phyloP scores from a whole-genome alignment of 2,888 invertebrate genomes.

The Cryptophagus acutangulus region DNA sequence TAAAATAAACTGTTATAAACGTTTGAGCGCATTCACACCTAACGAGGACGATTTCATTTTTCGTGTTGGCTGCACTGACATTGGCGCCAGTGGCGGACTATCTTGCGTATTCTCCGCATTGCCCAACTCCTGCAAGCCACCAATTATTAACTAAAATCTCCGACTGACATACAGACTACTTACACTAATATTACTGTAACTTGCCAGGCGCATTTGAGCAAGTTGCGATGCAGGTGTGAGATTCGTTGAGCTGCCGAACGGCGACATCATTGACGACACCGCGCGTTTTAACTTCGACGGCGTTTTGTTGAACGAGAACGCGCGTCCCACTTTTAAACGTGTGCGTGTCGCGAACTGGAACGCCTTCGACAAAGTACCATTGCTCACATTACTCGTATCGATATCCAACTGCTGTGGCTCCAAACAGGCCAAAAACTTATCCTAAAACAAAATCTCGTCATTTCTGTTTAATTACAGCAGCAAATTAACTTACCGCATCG shows the following conservation, averaged over 20 bases:
- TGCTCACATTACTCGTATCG: slow-evolving; percentile 81
- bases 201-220: slow-evolving; percentile 80
- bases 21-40: slow-evolving; percentile 63
- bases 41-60: slow-evolving; percentile 66
- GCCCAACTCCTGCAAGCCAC: slow-evolving; percentile 64
- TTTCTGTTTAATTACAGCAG: slow-evolving; percentile 23
- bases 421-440: slow-evolving; percentile 71
- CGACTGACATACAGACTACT: slow-evolving; percentile 46
- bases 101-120: slow-evolving; percentile 52
- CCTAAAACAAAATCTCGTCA: slow-evolving; percentile 59
- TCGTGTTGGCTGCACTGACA: slow-evolving; percentile 80
- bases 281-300: slow-evolving; percentile 90
- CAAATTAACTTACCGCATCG: slow-evolving; percentile 69
- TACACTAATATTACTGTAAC: slow-evolving; percentile 82
- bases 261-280: slow-evolving; percentile 91
- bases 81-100: slow-evolving; percentile 63
- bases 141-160: background rate
- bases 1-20: slow-evolving; percentile 54
- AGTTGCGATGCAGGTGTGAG: slow-evolving; percentile 78
- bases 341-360: slow-evolving; percentile 83
- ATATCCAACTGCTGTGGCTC: slow-evolving; percentile 82
- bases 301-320: slow-evolving; percentile 93
- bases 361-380: slow-evolving; percentile 85
- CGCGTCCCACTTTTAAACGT: slow-evolving; percentile 83
- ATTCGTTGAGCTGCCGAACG: slow-evolving; percentile 80